Conservation (phyloP, 2,113 vertebrate species). For the Campylomormyrus tamandua region DNA sequence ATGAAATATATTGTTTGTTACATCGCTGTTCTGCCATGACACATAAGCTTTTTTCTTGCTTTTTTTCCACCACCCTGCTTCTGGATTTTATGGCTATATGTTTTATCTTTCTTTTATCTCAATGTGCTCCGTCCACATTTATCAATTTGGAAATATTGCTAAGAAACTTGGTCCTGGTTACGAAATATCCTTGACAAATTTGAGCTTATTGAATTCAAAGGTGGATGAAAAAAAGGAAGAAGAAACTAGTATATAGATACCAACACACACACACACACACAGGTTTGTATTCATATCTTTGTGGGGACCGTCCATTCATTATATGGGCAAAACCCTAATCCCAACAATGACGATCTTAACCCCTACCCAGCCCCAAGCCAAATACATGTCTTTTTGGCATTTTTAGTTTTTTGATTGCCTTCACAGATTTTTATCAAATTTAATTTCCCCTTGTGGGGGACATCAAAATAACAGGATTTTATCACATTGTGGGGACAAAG, state of each 20-base stretch:
- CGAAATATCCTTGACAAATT: background rate
- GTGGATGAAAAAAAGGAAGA: background rate
- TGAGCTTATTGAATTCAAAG: background rate
- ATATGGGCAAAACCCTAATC: background rate
- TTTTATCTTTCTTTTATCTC: background rate
- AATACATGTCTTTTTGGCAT: background rate
- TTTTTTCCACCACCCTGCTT: background rate
- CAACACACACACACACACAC: background rate
- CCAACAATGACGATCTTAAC: background rate
- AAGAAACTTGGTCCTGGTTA: background rate
- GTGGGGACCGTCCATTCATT: background rate
- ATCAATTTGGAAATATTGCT: background rate
- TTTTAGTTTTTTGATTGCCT: background rate
- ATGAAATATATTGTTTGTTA: background rate
- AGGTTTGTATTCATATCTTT: background rate
- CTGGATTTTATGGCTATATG: background rate
- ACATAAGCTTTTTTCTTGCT: background rate
- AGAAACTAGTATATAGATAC: background rate
- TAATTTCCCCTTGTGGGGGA: background rate
- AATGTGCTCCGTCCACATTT: background rate
- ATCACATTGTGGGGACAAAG: too few relatives aligned
- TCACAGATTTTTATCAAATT: background rate
- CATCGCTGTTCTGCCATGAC: background rate
- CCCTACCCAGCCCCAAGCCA: background rate
- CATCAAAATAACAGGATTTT: background rate